Conservation (phyloP, 1,140 invertebrate genomes). For the Heliconius eleuchia region DNA sequence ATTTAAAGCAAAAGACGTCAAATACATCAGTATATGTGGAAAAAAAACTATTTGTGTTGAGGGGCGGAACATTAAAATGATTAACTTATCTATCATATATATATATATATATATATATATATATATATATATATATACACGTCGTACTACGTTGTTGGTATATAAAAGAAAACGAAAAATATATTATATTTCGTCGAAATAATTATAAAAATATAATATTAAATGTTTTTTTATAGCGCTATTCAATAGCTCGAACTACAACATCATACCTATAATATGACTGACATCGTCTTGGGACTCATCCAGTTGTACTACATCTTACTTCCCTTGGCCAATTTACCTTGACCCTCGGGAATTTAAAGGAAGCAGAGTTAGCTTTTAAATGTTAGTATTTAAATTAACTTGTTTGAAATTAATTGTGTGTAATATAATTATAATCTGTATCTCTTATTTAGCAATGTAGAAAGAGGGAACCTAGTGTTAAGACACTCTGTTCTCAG, state of each 20-base stretch:
- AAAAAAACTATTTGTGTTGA: too few relatives aligned
- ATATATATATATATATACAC: too few relatives aligned
- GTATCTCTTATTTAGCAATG: too few relatives aligned
- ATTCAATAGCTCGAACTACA: neutral
- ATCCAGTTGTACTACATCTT: slow-evolving; percentile 29
- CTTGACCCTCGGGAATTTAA: slow-evolving; percentile 24
- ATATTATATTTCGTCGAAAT: neutral
- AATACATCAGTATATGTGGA: too few relatives aligned
- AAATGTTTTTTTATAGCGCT: neutral
- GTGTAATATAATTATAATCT: neutral
- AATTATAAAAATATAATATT: neutral
- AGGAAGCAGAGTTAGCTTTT: neutral
- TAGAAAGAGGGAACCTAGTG: too few relatives aligned
- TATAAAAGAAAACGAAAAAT: too few relatives aligned
- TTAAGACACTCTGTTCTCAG: too few relatives aligned
- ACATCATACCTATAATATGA: slow-evolving; percentile 8
- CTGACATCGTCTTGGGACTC: slow-evolving; percentile 28
- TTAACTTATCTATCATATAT: too few relatives aligned
- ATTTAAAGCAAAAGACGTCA: too few relatives aligned
- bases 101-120: too few relatives aligned
- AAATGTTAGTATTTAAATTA: neutral
- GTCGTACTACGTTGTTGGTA: too few relatives aligned
- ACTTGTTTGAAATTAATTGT: neutral
- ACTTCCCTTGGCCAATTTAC: slow-evolving; percentile 11
- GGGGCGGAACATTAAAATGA: too few relatives aligned